Percentiles rank a stretch among this genome's conserved stretches.
Evolutionary conservation across 2,113 vertebrate species (phyloP).

Genomic region (Dermatemys mawii): DNA sequence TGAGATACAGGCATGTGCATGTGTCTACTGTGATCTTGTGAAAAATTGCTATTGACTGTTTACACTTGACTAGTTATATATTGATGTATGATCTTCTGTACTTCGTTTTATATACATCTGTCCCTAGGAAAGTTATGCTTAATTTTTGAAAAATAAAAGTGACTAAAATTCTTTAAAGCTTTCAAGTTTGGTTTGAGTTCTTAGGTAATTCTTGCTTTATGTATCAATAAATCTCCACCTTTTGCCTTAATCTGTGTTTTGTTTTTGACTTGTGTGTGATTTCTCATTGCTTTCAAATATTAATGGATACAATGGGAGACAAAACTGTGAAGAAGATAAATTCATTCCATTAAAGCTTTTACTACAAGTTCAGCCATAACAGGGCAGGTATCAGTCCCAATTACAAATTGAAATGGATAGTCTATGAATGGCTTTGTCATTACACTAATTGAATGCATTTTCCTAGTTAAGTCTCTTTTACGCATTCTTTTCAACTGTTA

Average conservation of each 20-base stretch:
- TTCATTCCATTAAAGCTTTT: background rate
- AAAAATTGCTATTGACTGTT: background rate
- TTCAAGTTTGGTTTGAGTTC: background rate
- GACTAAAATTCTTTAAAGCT: background rate
- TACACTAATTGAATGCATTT: too few relatives aligned
- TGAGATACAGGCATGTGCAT: fast-evolving
- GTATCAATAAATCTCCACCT: background rate
- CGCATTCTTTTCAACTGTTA: too few relatives aligned
- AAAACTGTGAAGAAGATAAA: background rate
- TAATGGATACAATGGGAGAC: background rate
- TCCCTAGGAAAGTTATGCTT: background rate
- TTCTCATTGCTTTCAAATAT: background rate
- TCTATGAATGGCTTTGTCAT: too few relatives aligned
- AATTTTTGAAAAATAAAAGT: background rate
- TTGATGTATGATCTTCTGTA: background rate
- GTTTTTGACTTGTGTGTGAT: background rate
- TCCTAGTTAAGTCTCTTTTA: too few relatives aligned
- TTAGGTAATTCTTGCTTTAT: background rate
- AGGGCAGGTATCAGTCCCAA: background rate
- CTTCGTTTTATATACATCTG: background rate
- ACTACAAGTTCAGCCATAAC: background rate
- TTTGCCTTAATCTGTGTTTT: background rate
- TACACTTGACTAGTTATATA: background rate
- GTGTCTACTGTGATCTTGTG: background rate
- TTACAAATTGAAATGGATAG: background rate